Evolutionary conservation across 2,113 vertebrate genomes (phyloP), one percentile per base, ranked within the genome.

Genomic region (Myotis yumanensis): DNA sequence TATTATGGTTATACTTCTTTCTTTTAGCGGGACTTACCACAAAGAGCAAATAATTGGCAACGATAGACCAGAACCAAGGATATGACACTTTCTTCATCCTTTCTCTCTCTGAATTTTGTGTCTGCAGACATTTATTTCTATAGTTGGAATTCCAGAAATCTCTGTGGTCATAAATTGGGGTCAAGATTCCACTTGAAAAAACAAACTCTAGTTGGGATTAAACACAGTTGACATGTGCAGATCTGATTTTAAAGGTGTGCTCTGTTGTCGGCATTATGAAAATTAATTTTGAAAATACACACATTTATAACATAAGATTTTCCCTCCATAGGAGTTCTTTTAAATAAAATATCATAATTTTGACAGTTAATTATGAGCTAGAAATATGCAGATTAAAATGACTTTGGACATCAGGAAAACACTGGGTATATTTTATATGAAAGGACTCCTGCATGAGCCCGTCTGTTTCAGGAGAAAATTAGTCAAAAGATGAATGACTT

Each of bases 401-500:
- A 84, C 40, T 89, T 71, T 77, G 59, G 89, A 94, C 89, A 95
- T 90, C 37, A 90, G 48, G 35, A 93, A 93, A 91, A 4, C 76
- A 64, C 48, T 89, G 94, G 32, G 52, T 91, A 12, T 87, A 57
- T 87, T 93, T 83, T 69, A 96, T 91, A 43, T 85, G 32, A 89
- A 87, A 91, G 59, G 48, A 73, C 18, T 91, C 80, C 83, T 89
- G 57, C 62, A 43, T 84, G 75, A 30, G 18, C 28, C 83, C 12
- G 8, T 95, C 82, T 96, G 86, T 91, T 96, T 93, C 94, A 84
- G 0, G 20, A 96, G 23, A 48, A 95, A 95, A 96, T 96, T 89
- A 89, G 64, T 88, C 30, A 86, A 94, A 95, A 95, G 91, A 96
- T 94, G 62, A 95, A 97, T 96, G 91, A 77, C 52, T 97, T 94